phyloP scores from a whole-genome alignment of 2,888 invertebrate genomes.

The Gymnocheta viridis region DNA sequence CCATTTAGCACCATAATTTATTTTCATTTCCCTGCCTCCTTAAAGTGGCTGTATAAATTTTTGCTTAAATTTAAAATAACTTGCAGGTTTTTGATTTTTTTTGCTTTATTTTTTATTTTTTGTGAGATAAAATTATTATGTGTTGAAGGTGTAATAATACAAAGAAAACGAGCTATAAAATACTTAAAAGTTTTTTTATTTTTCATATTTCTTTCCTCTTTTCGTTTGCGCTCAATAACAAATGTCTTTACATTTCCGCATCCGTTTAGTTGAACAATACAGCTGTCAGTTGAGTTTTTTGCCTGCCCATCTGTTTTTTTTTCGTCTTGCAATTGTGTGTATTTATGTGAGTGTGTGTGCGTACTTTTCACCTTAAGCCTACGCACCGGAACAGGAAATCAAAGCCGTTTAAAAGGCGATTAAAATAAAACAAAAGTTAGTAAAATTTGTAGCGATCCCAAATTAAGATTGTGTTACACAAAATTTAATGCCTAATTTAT shows the following conservation, averaged over 20 bases:
- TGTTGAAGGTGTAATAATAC: constrained; percentile 61
- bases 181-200: background rate
- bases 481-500: constrained; percentile 62
- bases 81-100: constrained; percentile 6
- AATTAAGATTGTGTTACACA: constrained; percentile 63
- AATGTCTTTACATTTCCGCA: constrained; percentile 69
- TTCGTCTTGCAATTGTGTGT: constrained; percentile 1
- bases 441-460: constrained; percentile 67
- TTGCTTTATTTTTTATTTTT: background rate
- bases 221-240: constrained; percentile 61
- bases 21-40: constrained; percentile 30
- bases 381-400: constrained; percentile 70
- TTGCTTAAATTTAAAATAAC: constrained; percentile 26
- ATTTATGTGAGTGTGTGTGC: constrained; percentile 5
- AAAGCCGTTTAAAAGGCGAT: constrained; percentile 69
- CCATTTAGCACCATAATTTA: constrained; percentile 31
- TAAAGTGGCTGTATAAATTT: background rate
- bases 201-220: constrained; percentile 35
- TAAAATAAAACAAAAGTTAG: constrained; percentile 65
- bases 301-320: background rate
- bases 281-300: constrained; percentile 34
- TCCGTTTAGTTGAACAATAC: constrained; percentile 63
- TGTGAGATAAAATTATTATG: background rate
- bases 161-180: background rate
- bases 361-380: constrained; percentile 50